Evolutionary conservation across 2,888 invertebrate species (phyloP).

Genomic region (Acanthosepion pharaonis): DNA sequence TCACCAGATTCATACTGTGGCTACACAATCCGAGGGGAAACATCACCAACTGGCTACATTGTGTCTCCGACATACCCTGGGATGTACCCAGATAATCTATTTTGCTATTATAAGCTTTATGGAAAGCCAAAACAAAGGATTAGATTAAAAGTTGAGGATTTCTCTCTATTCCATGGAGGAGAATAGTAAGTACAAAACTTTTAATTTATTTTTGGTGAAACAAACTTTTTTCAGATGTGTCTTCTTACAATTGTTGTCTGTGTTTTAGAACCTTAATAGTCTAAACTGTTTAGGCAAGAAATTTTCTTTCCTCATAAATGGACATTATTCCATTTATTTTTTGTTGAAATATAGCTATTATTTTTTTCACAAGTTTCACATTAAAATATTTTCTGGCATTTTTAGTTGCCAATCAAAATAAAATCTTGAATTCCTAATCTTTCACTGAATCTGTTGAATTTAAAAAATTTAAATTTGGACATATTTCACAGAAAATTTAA

Average conservation of each 20-base stretch:
- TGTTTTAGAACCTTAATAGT: background rate
- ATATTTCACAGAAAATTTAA: too few species aligned
- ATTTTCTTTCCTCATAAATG: background rate
- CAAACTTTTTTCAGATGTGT: too few species aligned
- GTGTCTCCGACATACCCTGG: conserved; percentile 99
- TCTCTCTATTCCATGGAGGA: conserved; percentile 98
- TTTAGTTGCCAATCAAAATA: background rate
- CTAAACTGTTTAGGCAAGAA: background rate
- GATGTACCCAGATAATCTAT: conserved; percentile 96
- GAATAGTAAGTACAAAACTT: conserved; percentile 87
- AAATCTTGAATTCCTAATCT: too few species aligned
- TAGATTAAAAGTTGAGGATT: conserved; percentile 95
- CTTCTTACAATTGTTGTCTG: too few species aligned
- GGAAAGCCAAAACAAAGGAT: conserved; percentile 92
- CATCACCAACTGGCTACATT: conserved; percentile 86
- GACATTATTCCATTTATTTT: background rate
- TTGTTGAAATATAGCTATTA: background rate
- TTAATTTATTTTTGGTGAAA: background rate
- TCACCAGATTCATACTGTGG: conserved; percentile 90
- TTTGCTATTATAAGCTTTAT: conserved; percentile 87
- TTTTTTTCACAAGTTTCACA: background rate
- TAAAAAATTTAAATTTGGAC: too few species aligned
- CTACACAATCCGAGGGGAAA: conserved; percentile 83
- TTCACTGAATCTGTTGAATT: too few species aligned
- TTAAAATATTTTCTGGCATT: background rate